phyloP scores from a whole-genome alignment of 2,113 vertebrate species.

The Amblyopsis rosae region DNA sequence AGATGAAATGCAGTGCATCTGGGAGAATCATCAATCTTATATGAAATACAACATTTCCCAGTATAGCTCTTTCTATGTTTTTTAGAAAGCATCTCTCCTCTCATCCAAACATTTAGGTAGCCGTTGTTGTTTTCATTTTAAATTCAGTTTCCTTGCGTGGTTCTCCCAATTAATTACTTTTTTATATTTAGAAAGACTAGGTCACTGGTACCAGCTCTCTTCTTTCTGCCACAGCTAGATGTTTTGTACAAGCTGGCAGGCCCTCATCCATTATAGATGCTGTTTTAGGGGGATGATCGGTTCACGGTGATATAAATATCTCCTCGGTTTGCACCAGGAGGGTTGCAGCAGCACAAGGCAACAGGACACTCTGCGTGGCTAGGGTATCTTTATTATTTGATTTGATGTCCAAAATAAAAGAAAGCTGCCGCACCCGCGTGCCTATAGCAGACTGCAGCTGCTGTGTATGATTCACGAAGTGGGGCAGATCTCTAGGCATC shows the following conservation, averaged over 20 bases:
- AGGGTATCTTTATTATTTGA: constrained; percentile 57
- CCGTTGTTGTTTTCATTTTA: background rate
- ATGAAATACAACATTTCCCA: background rate
- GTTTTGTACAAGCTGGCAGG: constrained; percentile 46
- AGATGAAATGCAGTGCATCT: constrained; percentile 1
- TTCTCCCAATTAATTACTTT: constrained; percentile 9
- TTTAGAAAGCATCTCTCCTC: constrained; percentile 11
- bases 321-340: constrained; percentile 53
- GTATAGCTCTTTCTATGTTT: background rate
- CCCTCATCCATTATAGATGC: constrained; percentile 71
- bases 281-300: constrained; percentile 64
- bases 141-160: constrained; percentile 16
- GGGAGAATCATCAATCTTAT: background rate
- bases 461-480: constrained; percentile 47
- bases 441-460: constrained; percentile 10
- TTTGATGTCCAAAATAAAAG: constrained; percentile 46
- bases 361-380: constrained; percentile 27
- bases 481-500: constrained; percentile 22
- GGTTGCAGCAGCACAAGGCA: constrained; percentile 33
- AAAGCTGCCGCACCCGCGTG: constrained; percentile 24
- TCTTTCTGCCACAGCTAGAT: constrained; percentile 43
- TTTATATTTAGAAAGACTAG: constrained; percentile 12
- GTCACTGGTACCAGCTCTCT: background rate
- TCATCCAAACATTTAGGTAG: background rate
- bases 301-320: constrained; percentile 70